Evolutionary conservation across 1,140 invertebrate genomes (phyloP), one percentile per base, ranked within the genome.

Genomic region (Portunus trituberculatus): DNA sequence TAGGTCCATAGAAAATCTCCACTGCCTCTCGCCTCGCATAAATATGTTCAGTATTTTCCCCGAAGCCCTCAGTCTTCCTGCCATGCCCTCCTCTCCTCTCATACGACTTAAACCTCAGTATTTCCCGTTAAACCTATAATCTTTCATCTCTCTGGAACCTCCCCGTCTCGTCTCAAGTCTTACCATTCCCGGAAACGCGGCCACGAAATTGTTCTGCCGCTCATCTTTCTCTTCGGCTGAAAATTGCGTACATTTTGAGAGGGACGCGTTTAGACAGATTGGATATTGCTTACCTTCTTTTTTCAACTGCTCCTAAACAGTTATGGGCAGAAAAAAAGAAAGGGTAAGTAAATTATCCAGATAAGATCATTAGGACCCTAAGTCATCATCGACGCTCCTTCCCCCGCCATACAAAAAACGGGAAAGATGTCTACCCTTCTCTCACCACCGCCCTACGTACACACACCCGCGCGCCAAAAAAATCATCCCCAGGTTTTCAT

Each of bases 281-380:
- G 31, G 45, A 39, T 89, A 31, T 89, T 48, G 32, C 29, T 89
- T n/a, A 46, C 29, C 29, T 32, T 28, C 31, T 48, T 89, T 28
- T 89, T 48, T 89, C 29, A n/a, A 4, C 52, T 59, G 10, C 16
- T 20, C 52, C 52, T 59, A 59, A 59, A 59, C 52, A 14, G 52
- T 59, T 59, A 14, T 20, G 52, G 52, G 52, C 12, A 12, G 10
- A 16, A 12, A 16, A 12, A 88, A 29, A 88, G 29, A 88, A 88
- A 88, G 29, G 29, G 86, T 88, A 39, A 88, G 86, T 88, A 32
- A 88, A 46, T 88, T 88, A 45, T 39, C 86, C 86, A 31, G 10
- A 76, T 8, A 76, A n/a, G 67, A 76, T 76, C 67, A n/a, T 76
- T 76, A 76, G 67, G 20, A n/a, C 6, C n/a, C n/a, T 76, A 76